These are phyloP conservation scores for Mellivora capensis DNA, from an alignment of 2,113 vertebrate genomes.

Conservation along the genomic window DNA sequence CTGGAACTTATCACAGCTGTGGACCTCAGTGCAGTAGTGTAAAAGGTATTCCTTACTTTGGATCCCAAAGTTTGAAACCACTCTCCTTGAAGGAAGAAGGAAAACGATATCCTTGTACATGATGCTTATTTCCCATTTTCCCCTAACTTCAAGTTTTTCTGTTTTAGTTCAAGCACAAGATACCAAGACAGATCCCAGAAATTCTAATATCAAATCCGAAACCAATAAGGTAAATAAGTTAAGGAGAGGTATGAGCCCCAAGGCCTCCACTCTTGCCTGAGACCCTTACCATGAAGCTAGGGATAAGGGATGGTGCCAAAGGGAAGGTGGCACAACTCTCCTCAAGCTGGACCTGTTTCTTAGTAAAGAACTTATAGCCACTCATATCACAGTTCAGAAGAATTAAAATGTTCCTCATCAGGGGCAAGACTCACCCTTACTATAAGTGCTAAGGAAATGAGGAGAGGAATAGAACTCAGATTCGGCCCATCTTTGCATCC, in stretches of 20 bases:
- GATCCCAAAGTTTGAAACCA: neutral
- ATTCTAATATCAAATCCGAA: constrained; percentile 4
- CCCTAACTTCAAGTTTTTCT: neutral
- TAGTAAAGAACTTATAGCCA: neutral
- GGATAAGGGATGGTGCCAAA: neutral
- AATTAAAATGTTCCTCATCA: neutral
- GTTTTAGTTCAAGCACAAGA: neutral
- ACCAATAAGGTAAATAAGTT: neutral
- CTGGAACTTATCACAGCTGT: neutral
- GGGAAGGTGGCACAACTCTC: neutral
- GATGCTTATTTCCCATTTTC: constrained; percentile 2
- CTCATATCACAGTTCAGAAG: neutral
- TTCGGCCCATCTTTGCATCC: neutral
- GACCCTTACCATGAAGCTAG: neutral
- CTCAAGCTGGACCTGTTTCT: neutral
- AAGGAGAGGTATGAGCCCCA: neutral
- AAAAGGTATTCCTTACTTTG: neutral
- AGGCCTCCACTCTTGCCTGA: neutral
- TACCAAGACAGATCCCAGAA: constrained; percentile 27
- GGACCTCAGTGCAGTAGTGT: neutral
- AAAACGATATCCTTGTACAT: neutral
- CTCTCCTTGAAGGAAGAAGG: neutral
- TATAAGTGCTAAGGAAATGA: neutral
- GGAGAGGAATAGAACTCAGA: neutral
- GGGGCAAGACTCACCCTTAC: neutral